Evolutionary conservation across 2,797 vertebrate species (phyloP).

Genomic region (Periophthalmus magnuspinnatus): DNA sequence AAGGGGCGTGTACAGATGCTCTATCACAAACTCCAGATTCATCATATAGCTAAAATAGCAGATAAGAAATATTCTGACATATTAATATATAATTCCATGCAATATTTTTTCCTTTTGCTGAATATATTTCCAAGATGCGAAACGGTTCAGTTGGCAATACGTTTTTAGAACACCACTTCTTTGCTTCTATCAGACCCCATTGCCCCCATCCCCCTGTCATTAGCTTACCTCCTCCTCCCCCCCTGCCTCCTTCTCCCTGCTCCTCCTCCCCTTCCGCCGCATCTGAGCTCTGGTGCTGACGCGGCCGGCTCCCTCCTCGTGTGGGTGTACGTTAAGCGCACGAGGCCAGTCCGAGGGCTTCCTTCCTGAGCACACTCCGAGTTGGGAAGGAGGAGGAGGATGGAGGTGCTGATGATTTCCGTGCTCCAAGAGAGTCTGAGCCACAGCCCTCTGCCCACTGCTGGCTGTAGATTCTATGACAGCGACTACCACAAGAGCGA

Average conservation of each 20-base stretch:
- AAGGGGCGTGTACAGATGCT: neutral
- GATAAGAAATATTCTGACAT: neutral
- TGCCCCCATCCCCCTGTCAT: constrained; percentile 39
- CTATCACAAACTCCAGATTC: neutral
- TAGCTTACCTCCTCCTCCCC: neutral
- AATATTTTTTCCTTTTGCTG: neutral
- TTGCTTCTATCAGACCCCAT: constrained; percentile 72
- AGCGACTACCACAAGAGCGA: constrained; percentile 75
- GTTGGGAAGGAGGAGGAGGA: constrained; percentile 50
- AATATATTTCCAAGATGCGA: neutral
- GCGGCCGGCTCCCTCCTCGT: constrained; percentile 40
- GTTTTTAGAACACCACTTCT: constrained; percentile 55
- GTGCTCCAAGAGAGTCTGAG: constrained; percentile 70
- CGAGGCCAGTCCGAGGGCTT: constrained; percentile 63
- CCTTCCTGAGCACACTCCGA: constrained; percentile 52
- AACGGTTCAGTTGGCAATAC: constrained; percentile 27
- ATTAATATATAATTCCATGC: too few relatives aligned
- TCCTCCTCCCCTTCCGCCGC: constrained; percentile 14
- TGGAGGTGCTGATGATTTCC: constrained; percentile 78
- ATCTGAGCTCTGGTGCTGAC: constrained; percentile 59
- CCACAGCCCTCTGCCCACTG: constrained; percentile 68
- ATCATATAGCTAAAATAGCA: neutral
- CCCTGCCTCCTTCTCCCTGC: neutral
- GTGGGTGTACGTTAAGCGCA: constrained; percentile 66
- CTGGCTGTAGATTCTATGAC: constrained; percentile 75